Conservation (phyloP, 2,888 invertebrate species). For the Calliopum simillimum region DNA sequence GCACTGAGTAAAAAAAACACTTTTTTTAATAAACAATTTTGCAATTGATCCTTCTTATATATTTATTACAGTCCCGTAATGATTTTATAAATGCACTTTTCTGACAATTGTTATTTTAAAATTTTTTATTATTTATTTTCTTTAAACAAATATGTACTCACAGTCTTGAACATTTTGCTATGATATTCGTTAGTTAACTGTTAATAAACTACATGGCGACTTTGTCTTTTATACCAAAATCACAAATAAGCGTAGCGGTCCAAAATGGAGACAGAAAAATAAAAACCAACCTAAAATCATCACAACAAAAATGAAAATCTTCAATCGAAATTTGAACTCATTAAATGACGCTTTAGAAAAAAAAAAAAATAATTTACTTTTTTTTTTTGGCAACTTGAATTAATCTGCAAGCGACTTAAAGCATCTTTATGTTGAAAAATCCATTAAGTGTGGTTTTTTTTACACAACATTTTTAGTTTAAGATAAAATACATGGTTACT, state of each 20-base stretch:
- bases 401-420: background rate
- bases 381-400: too few species aligned
- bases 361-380: background rate
- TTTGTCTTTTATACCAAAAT: slow-evolving; percentile 53
- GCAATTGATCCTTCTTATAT: too few species aligned
- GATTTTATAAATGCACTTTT: too few species aligned
- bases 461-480: background rate
- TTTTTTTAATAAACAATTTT: too few species aligned
- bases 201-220: slow-evolving; percentile 50
- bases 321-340: slow-evolving; percentile 48
- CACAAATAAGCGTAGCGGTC: background rate
- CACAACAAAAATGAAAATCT: slow-evolving; percentile 36
- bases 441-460: slow-evolving; percentile 22
- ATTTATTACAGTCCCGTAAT: too few species aligned
- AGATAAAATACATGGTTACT: background rate
- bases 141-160: slow-evolving; percentile 48
- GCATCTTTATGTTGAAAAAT: slow-evolving; percentile 36
- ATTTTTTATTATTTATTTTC: background rate
- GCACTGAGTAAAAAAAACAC: too few species aligned
- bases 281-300: slow-evolving; percentile 35
- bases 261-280: slow-evolving; percentile 36
- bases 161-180: slow-evolving; percentile 61
- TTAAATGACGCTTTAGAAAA: slow-evolving; percentile 45
- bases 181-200: slow-evolving; percentile 57
- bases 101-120: background rate